A percentile compares a stretch with the other conserved stretches of the same genome.
Evolutionary conservation across 2,888 invertebrate genomes (phyloP).

Genomic region (Hirtodrosophila duncani): DNA sequence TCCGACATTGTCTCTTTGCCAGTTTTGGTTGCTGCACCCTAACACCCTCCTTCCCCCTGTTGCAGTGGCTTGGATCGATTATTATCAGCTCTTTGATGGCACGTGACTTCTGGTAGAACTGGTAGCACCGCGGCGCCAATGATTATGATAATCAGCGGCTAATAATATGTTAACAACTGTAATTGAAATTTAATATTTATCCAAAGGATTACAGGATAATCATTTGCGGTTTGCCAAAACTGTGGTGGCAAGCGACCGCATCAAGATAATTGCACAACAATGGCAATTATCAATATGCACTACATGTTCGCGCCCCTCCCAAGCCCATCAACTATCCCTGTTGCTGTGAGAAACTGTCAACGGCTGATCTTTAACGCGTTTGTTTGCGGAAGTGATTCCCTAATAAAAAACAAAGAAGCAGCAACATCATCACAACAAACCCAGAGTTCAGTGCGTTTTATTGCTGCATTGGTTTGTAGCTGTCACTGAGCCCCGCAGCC

Average conservation of each 20-base stretch:
- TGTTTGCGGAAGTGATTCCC: slow-evolving; percentile 66
- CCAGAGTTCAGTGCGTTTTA: slow-evolving; percentile 31
- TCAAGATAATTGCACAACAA: slow-evolving; percentile 47
- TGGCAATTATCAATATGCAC: too few relatives aligned
- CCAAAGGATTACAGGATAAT: slow-evolving; percentile 74
- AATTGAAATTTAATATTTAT: slow-evolving; percentile 78
- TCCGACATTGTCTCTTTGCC: slow-evolving; percentile 34
- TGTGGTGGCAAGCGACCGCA: too few relatives aligned
- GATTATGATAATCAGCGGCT: slow-evolving; percentile 47
- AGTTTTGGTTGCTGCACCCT: slow-evolving; percentile 8
- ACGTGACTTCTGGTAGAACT: slow-evolving; percentile 52
- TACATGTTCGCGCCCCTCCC: slow-evolving; percentile 1
- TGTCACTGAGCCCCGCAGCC: slow-evolving; percentile 12
- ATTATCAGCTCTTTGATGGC: slow-evolving; percentile 55
- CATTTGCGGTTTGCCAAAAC: slow-evolving; percentile 68
- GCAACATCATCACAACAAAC: slow-evolving; percentile 5
- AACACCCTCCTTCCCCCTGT: slow-evolving; percentile 38
- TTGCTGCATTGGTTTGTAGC: slow-evolving; percentile 49
- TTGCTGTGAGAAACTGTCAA: slow-evolving; percentile 41
- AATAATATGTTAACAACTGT: slow-evolving; percentile 72
- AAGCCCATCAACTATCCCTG: slow-evolving; percentile 1
- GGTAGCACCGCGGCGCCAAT: slow-evolving; percentile 32
- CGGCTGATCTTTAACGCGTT: slow-evolving; percentile 26
- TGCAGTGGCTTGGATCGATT: slow-evolving; percentile 48
- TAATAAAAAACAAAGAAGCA: slow-evolving; percentile 55